These are phyloP conservation scores for Elysia chlorotica DNA, from an alignment of 1,140 invertebrate genomes.

Conservation along the genomic window DNA sequence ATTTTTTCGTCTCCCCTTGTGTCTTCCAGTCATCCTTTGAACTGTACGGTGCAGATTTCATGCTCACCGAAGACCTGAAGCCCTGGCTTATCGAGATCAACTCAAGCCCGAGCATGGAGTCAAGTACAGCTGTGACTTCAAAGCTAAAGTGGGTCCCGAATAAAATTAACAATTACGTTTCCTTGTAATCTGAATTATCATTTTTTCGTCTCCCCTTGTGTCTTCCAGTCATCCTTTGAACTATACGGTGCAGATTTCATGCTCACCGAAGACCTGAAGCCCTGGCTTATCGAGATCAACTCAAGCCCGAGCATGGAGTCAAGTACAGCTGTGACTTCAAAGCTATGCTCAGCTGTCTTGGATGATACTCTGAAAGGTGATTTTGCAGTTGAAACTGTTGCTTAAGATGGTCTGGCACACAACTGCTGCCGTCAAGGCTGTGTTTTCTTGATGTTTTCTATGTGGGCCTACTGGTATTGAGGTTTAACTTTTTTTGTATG, in stretches of 20 bases:
- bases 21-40: slow-evolving; percentile 73
- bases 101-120: slow-evolving; percentile 87
- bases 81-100: slow-evolving; percentile 96
- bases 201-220: background rate
- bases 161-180: no score
- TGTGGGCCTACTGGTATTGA: no score
- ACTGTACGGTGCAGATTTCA: slow-evolving; percentile 92
- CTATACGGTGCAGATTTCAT: slow-evolving; percentile 94
- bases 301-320: slow-evolving; percentile 88
- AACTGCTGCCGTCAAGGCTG: no score
- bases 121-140: slow-evolving; percentile 87
- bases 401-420: no score
- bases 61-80: slow-evolving; percentile 84
- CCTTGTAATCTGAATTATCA: no score
- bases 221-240: slow-evolving; percentile 72
- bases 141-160: no score
- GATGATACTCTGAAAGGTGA: slow-evolving; percentile 95
- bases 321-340: slow-evolving; percentile 84
- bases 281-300: slow-evolving; percentile 94
- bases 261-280: slow-evolving; percentile 83
- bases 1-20: no score
- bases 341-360: slow-evolving; percentile 83
- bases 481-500: no score
- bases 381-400: no score
- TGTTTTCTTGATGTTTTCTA: no score